Conservation (phyloP, 2,797 vertebrate genomes). For the Anas bahamensis region DNA sequence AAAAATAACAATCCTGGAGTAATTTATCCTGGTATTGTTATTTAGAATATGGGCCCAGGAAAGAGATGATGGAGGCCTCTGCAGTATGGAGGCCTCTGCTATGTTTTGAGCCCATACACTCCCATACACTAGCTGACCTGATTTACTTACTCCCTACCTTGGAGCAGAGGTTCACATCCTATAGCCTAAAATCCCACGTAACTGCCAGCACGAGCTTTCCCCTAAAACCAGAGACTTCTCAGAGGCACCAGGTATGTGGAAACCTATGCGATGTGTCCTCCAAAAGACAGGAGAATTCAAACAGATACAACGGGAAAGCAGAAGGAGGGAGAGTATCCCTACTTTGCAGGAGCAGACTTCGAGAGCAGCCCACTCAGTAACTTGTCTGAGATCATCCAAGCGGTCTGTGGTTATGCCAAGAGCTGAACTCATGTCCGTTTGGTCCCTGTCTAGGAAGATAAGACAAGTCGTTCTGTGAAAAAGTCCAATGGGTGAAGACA, state of each 20-base stretch:
- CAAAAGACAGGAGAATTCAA: rapidly evolving
- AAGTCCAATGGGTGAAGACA: slow-evolving; percentile 18
- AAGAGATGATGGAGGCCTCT: neutral
- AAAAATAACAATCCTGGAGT: neutral
- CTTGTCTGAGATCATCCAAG: neutral
- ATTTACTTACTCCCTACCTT: neutral
- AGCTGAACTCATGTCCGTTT: slow-evolving; percentile 47
- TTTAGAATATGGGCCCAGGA: neutral
- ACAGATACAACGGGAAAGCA: neutral
- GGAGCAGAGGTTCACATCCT: neutral
- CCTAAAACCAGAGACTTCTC: neutral
- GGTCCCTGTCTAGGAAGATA: slow-evolving; percentile 20
- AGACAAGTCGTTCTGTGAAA: slow-evolving; percentile 3
- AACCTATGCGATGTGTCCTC: rapidly evolving
- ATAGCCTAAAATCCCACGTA: neutral
- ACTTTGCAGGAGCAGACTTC: neutral
- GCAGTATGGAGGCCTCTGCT: neutral
- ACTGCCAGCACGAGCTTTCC: neutral
- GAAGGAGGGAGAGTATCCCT: neutral
- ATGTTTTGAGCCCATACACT: neutral
- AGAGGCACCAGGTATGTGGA: neutral
- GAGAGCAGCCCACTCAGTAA: neutral
- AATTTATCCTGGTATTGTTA: neutral
- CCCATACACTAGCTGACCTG: neutral
- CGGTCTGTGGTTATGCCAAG: neutral